Evolutionary conservation across 2,113 vertebrate genomes (phyloP), one percentile per base, ranked within the genome.

Genomic region (sheep (Ovis aries)): DNA sequence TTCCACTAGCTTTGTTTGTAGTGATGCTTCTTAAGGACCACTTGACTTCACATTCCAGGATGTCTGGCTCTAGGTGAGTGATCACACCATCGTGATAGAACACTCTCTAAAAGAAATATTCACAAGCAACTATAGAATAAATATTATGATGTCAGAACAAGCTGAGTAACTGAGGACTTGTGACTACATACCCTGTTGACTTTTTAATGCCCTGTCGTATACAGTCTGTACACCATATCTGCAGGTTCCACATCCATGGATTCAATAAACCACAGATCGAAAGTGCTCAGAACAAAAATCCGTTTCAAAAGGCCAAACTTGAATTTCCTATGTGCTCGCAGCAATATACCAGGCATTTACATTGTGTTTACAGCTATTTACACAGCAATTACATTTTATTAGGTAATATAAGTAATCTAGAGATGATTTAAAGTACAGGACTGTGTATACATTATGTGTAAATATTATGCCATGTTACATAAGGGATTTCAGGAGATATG

Each of bases 111-210:
- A 78, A 48, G 15, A 94, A 94, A 92, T 50, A 43, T 11, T 48
- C 53, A 53, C 25, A 90, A 43, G 60, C 52, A 74, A 64, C 36
- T 71, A 1, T 67, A 29, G 15, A 74, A 74, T 74, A 15, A 53
- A 23, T 67, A 53, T n/a, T 50, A 6, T 21, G 3, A 64, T 31
- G 23, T 25, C 55, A 52, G 36, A 94, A 59, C 1, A 40, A 25
- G 29, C 29, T 40, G 5, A 67, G 62, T 23, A 27, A 6, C n/a
- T 16, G 7, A 62, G 36, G 17, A 21, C 29, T 11, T 29, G 1
- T 48, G 6, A 43, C n/a, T 2, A 55, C 33, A 64, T 6, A 8
- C 17, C 29, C 15, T 3, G 1, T 43, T 1, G 4, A 55, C 1
- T 40, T 27, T 83, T 60, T 9, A 19, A 9, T 40, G 31, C 33